phyloP scores from a whole-genome alignment of 2,113 vertebrate species.

The Mola mola region DNA sequence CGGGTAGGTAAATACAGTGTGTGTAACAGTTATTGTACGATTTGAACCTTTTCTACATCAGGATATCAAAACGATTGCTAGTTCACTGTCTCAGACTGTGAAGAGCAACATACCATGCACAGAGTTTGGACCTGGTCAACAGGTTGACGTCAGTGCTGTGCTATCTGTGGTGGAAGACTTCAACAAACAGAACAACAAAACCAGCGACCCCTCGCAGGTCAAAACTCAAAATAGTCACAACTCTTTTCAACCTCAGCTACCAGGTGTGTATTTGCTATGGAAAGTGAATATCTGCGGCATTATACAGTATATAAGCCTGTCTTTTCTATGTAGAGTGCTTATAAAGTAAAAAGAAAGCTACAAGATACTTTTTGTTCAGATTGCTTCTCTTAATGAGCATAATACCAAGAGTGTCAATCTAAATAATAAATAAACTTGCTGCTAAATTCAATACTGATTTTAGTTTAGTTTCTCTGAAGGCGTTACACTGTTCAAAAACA shows the following conservation, averaged over 20 bases:
- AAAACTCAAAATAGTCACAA: slow-evolving; percentile 61
- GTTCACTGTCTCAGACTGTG: slow-evolving; percentile 82
- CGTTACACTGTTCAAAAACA: no score
- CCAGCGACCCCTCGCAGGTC: slow-evolving; percentile 41
- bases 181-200: slow-evolving; percentile 79
- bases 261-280: slow-evolving; percentile 28
- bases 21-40: neutral
- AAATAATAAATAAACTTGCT: no score
- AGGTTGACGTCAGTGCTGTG: slow-evolving; percentile 84
- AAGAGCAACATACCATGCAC: slow-evolving; percentile 73
- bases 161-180: slow-evolving; percentile 84
- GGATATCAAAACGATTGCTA: slow-evolving; percentile 85
- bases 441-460: no score
- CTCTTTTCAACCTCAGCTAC: slow-evolving; percentile 70
- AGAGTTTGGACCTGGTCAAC: slow-evolving; percentile 60
- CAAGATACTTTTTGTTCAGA: no score
- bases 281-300: neutral
- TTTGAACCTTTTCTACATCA: slow-evolving; percentile 47
- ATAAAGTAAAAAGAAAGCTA: no score
- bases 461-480: no score
- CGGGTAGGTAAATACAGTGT: no score
- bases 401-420: no score
- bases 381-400: no score
- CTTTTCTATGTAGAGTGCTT: neutral
- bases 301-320: neutral